Base-by-base conservation (phyloP, 2,797 vertebrate species). In the Coracias cyanogaster region DNA sequence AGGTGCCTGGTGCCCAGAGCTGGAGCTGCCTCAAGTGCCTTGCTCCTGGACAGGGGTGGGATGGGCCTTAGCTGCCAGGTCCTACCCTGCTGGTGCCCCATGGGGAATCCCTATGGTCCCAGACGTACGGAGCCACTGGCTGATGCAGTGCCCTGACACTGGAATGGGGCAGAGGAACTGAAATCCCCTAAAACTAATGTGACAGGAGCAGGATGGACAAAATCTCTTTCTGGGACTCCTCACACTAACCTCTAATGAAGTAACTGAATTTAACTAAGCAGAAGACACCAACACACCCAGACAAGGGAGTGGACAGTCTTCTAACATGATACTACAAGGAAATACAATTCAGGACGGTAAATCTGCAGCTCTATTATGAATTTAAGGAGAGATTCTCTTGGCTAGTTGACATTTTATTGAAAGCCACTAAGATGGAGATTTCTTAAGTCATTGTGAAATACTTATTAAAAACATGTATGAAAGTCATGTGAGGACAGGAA, bases 61-160 rank as follows among this genome's bases (percentile, higher is more conserved):
- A 48, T 3, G 1, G 12, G 41, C 10, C 31, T 43, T 82, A 43
- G 31, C 22, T 64, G 24, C 24, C 37, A 37, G 9, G 26, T 41
- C 49, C 29, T 85, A 16, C 45, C 28, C 16, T 80, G 45, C 49
- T 3, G 9, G 58, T 78, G 4, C 11, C 51, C 17, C 22, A 3
- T 7, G 13, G 7, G 3, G 9, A 54, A 7, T 25, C 5, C 6
- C 35, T 1, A 1, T 0, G 0, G 24, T 14, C 18, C 10, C 45
- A 48, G 25, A 13, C 29, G 22, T 33, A 15, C 3, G 2, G 4
- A 71, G 7, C 7, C 57, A 65, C 24, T 2, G 4, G 52, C 10
- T 35, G 33, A 39, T 0, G 0, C 0, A 3, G n/a, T 79, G 26
- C 39, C 26, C 55, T 80, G 55, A 51, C 17, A n/a, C 17, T 66